Percentiles rank a stretch among this genome's conserved stretches.
phyloP scores from a whole-genome alignment of 2,888 invertebrate genomes.

The Oscheius onirici region DNA sequence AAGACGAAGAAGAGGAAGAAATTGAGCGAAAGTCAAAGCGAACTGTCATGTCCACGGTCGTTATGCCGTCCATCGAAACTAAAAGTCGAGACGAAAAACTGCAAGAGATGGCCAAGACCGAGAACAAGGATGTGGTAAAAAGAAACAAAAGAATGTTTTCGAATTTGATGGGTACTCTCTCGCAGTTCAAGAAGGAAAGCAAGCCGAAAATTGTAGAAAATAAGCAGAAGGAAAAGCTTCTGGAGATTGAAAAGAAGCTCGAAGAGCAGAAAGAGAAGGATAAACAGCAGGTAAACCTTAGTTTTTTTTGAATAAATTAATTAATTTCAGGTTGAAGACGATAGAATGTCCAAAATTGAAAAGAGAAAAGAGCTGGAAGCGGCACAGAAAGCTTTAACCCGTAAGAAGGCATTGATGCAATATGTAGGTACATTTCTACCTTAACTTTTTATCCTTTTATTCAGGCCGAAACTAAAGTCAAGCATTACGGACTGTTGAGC shows the following conservation, averaged over 20 bases:
- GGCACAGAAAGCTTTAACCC: constrained; percentile 87
- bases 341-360: constrained; percentile 85
- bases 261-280: constrained; percentile 89
- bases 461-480: constrained; percentile 84
- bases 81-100: constrained; percentile 86
- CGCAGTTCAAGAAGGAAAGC: constrained; percentile 88
- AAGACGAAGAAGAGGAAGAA: constrained; percentile 38
- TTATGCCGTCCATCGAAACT: constrained; percentile 75
- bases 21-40: constrained; percentile 35
- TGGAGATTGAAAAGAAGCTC: constrained; percentile 89
- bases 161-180: constrained; percentile 86
- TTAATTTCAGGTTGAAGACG: constrained; percentile 76
- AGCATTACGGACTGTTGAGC: constrained; percentile 80
- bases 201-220: constrained; percentile 74
- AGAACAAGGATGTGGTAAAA: constrained; percentile 60
- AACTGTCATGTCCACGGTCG: constrained; percentile 55
- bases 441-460: neutral
- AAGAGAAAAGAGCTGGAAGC: constrained; percentile 87
- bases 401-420: constrained; percentile 77
- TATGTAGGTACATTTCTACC: constrained; percentile 48
- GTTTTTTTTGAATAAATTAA: neutral
- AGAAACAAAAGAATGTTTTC: constrained; percentile 95
- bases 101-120: constrained; percentile 80
- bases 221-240: constrained; percentile 80
- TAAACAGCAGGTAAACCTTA: constrained; percentile 80